Evolutionary conservation across 23 tunicate species (phyloP), one percentile per base, ranked within the genome.

Genomic region (Styela clava): DNA sequence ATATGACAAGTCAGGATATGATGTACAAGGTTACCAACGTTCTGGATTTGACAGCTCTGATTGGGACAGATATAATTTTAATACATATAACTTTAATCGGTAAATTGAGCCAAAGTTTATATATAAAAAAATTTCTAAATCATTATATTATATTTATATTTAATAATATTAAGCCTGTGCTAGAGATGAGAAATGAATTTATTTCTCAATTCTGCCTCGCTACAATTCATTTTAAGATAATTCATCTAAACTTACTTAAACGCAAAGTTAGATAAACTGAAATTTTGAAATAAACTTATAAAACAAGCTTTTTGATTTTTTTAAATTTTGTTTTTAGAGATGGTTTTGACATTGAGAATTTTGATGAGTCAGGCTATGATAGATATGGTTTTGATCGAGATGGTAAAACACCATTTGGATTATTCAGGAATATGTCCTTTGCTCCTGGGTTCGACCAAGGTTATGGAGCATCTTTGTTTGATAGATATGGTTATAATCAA

Each of bases 11-110:
- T 28, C 52, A 24, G 87, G 87, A 31, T 86, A 35, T 33, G 34
- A 85, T 25, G 16, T 62, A 7, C 74, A 68, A 21, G 97, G 97
- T 21, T 91, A 82, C 35, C 73, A 85, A 33, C 62, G 89, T 33
- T 69, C 87, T 9, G 97, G 97, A 21, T 91, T 82, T 62, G 97
- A 91, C 63, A 33, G 81, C 30, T 88, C 88, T 23, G 90, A 89
- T 16, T 91, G 97, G 97, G 97, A 91, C 35, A 31, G 33, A 35
- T 86, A 31, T 71, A 85, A 88, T 23, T 86, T 78, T 78, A 78
- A 76, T 35, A 64, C 24, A 19, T 34, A 24, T 37, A 76, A 91
- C 35, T 69, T 74, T 30, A 91, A 86, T 84, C 85, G 90, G 97
- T 91, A 24, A 30, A 69, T 23, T n/a, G 28, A 19, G 27, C n/a